phyloP scores from a whole-genome alignment of 2,113 vertebrate species.

The Pyxicephalus adspersus region DNA sequence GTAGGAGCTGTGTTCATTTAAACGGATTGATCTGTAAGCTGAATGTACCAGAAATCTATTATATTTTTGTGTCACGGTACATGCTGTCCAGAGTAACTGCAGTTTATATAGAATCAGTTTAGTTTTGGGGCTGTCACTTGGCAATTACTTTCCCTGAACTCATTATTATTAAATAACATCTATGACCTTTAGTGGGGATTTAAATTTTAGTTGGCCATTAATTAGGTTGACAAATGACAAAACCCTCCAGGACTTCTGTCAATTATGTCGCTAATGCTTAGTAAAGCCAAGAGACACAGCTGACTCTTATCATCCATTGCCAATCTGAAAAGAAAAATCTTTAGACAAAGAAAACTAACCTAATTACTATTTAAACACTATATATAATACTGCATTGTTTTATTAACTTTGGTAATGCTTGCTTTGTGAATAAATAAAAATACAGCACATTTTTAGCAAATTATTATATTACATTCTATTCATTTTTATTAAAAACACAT shows the following conservation, averaged over 20 bases:
- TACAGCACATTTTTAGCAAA: no score
- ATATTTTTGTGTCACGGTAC: slow-evolving; percentile 16
- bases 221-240: slow-evolving; percentile 57
- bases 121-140: slow-evolving; percentile 47
- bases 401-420: not conserved
- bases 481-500: no score
- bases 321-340: slow-evolving; percentile 35
- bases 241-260: slow-evolving; percentile 57
- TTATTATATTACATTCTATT: no score
- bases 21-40: slow-evolving; percentile 9
- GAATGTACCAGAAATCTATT: slow-evolving; percentile 39
- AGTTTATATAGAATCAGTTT: slow-evolving; percentile 18
- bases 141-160: slow-evolving; percentile 47
- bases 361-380: slow-evolving; percentile 13
- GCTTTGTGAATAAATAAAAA: no score
- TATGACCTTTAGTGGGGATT: slow-evolving; percentile 53
- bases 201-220: slow-evolving; percentile 55
- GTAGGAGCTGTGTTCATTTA: slow-evolving; percentile 25
- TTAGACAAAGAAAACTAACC: not conserved
- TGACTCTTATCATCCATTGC: slow-evolving; percentile 43
- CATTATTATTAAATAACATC: slow-evolving; percentile 57
- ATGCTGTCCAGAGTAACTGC: slow-evolving; percentile 40
- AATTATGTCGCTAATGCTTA: slow-evolving; percentile 51
- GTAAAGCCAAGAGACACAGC: slow-evolving; percentile 41
- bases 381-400: not conserved